Percentiles rank a stretch among this genome's conserved stretches.
Evolutionary conservation across 1,140 invertebrate species (phyloP).

Genomic region (Microplitis mediator): DNA sequence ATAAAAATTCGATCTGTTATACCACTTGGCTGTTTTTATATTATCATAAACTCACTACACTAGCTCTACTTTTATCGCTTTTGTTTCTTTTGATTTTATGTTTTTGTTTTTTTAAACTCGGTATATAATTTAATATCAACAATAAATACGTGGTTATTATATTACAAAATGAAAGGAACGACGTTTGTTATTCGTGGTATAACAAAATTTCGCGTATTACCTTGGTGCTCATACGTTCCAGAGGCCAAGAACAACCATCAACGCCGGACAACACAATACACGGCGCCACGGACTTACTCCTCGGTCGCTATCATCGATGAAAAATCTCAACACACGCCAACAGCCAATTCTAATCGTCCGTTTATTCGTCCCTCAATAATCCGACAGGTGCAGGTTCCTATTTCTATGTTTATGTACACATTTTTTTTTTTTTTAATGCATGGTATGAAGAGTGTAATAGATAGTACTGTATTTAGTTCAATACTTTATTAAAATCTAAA

Average conservation of each 20-base stretch:
- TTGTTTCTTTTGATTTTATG: not conserved
- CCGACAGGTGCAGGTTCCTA: slow-evolving; percentile 47
- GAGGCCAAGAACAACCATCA: slow-evolving; percentile 27
- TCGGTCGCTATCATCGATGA: slow-evolving; percentile 31
- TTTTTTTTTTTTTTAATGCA: too few species aligned
- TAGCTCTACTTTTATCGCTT: not conserved
- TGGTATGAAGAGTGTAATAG: too few species aligned
- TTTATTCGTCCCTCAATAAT: slow-evolving; percentile 42
- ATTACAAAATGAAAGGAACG: slow-evolving; percentile 40
- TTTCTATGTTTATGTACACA: too few species aligned
- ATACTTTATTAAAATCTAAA: too few species aligned
- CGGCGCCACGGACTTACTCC: slow-evolving; percentile 45
- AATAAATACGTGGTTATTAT: slow-evolving; percentile 30
- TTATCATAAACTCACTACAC: not conserved
- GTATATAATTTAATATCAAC: slow-evolving; percentile 27
- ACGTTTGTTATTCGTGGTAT: slow-evolving; percentile 44
- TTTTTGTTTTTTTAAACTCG: not conserved
- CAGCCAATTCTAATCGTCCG: slow-evolving; percentile 29
- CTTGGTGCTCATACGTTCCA: slow-evolving; percentile 42
- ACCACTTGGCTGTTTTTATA: not conserved
- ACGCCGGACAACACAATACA: slow-evolving; percentile 40
- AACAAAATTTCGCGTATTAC: slow-evolving; percentile 44
- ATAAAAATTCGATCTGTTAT: too few species aligned
- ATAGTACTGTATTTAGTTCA: too few species aligned
- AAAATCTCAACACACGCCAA: slow-evolving; percentile 37